Evolutionary conservation across 2,888 invertebrate genomes (phyloP), one percentile per base, ranked within the genome.

Genomic region (Sphaeridia pumilis): DNA sequence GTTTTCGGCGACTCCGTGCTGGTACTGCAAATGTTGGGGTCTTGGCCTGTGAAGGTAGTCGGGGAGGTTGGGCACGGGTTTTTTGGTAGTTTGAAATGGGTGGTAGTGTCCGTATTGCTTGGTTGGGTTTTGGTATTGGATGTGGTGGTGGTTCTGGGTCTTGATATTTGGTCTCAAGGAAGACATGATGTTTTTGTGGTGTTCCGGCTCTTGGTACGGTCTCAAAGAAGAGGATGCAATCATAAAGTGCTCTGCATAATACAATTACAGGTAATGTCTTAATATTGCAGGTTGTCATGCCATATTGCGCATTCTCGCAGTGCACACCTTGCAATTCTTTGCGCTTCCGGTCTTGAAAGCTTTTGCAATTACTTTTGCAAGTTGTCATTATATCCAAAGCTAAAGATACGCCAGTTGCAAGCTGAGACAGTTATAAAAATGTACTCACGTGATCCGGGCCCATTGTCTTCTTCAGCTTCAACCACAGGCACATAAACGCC

Each of bases 1-100:
- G 42, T 61, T 57, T 48, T 63, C 65, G 20, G 61, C 65, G 52
- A 58, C 65, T 24, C 61, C 58, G 48, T 65, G 65, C 48, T 65
- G 65, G 38, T 65, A 65, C 44, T 65, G 61, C 7, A 65, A 38
- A 50, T 65, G 65, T 2, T 61, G 59, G 5, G 65, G 65, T 17
- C 65, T 47, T 10, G 65, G 65, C 21, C 65, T 52, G 35, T 63
- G 60, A n/a, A 65, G 50, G 47, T 65, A 54, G 36, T 65, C 65
- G 0, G 62, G 64, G 3, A 64, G 50, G 25, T 35, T 52, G 22
- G 51, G 51, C 5, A 51, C 36, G 3, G 51, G 51, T 24, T 51
- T 51, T 14, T 45, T 7, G 14, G 43, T n/a, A 5, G 38, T 5
- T 20, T 38, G 38, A 14, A n/a, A n/a, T n/a, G n/a, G n/a, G n/a